Conservation (phyloP, 2,113 vertebrate species). For the Bubo blakistoni region DNA sequence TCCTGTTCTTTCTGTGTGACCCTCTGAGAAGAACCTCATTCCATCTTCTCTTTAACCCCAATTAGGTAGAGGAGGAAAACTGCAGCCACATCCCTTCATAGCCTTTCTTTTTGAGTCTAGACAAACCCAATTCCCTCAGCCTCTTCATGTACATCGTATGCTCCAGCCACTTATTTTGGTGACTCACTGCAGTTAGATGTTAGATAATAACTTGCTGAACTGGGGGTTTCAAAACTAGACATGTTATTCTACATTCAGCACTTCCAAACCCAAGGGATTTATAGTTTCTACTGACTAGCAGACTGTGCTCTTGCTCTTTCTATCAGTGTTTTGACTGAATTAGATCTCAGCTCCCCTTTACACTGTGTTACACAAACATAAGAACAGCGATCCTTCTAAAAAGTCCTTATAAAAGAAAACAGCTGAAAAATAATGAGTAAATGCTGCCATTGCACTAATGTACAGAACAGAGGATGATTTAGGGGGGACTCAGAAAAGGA, state of each 20-base stretch:
- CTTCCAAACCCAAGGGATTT: not conserved
- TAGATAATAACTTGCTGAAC: not conserved
- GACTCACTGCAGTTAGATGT: not conserved
- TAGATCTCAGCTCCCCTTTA: not conserved
- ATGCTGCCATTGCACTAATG: not conserved
- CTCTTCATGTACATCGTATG: not conserved
- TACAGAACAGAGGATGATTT: not conserved
- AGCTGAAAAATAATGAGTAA: not conserved
- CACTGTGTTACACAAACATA: not conserved
- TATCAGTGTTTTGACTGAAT: not conserved
- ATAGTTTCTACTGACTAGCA: not conserved
- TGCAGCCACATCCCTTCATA: not conserved
- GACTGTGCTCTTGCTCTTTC: not conserved
- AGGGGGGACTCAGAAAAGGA: not conserved
- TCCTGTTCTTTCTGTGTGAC: not conserved
- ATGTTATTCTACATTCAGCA: not conserved
- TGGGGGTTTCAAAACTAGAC: not conserved
- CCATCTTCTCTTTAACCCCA: not conserved
- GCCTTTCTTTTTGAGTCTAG: not conserved
- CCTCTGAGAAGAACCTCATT: not conserved
- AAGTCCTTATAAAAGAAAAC: not conserved
- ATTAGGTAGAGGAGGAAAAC: not conserved
- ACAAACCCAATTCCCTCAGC: not conserved
- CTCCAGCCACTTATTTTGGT: not conserved
- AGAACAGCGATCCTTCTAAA: not conserved